Evolutionary conservation across 1,140 invertebrate genomes (phyloP), one percentile per base, ranked within the genome.

Genomic region (Atta texana): DNA sequence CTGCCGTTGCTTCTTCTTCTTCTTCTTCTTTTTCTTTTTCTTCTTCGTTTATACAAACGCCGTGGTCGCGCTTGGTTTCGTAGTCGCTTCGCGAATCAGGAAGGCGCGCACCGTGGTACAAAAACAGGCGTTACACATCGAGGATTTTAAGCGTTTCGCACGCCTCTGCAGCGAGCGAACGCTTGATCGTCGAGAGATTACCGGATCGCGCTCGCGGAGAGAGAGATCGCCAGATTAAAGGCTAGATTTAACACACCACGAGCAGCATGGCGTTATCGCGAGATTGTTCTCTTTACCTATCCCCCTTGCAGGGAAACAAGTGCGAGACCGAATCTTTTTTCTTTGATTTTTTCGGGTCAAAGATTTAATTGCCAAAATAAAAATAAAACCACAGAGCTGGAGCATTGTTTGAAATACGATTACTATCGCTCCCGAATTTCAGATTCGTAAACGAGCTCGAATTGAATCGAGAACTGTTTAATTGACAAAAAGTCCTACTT

Each of bases 71-170:
- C 51, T 71, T 63, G 78, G 78, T 84, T 75, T 84, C 80, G 80
- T 63, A 84, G 80, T 84, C 80, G 69, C 69, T 74, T 75, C 80
- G 80, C 80, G 80, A 74, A 82, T 82, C 80, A 74, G 68, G 66
- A 84, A 84, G 80, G 69, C 80, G 68, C 55, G 78, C 64, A 81
- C 31, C 77, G 49, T 69, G 77, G 49, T 39, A 61, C 66, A 81
- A 81, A 81, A 81, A 81, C 78, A 81, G 66, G 78, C 78, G 78
- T 81, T 81, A 81, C 78, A 81, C 78, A 81, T 81, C 64, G 78
- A 44, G 78, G 78, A 44, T 84, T 74, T 61, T 75, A 84, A 84
- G 80, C 80, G 55, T 84, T 84, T 84, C 80, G 69, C 80, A 84
- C 69, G 80, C 55, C 39, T 82, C 39, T 74, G 49, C 31, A 39